Evolutionary conservation across 2,113 vertebrate genomes (phyloP).

Genomic region (Eurystomus gularis): DNA sequence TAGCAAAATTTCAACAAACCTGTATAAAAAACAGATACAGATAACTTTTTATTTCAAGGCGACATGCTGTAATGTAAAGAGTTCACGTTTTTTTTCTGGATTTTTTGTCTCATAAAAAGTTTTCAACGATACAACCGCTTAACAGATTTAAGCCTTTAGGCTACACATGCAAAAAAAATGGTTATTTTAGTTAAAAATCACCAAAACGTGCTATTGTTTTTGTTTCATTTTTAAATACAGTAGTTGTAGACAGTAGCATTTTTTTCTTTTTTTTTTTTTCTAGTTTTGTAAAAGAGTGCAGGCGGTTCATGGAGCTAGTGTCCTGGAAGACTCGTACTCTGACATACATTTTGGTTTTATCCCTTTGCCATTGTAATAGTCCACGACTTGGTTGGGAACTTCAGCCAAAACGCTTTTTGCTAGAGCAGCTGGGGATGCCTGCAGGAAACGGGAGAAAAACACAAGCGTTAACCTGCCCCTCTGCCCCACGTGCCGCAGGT

Average conservation of each 20-base stretch:
- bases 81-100: slow-evolving; percentile 64
- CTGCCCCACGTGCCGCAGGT: background rate
- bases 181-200: slow-evolving; percentile 80
- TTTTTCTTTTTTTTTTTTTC: slow-evolving; percentile 49
- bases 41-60: slow-evolving; percentile 81
- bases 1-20: slow-evolving; percentile 93
- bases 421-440: slow-evolving; percentile 95
- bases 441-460: slow-evolving; percentile 67
- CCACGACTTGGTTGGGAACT: slow-evolving; percentile 98
- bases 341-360: slow-evolving; percentile 94
- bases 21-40: slow-evolving; percentile 89
- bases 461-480: slow-evolving; percentile 25
- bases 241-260: slow-evolving; percentile 66
- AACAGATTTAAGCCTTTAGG: slow-evolving; percentile 77
- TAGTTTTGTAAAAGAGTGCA: slow-evolving; percentile 67
- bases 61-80: slow-evolving; percentile 89
- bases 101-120: slow-evolving; percentile 85
- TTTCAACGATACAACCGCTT: slow-evolving; percentile 78
- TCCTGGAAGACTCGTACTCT: slow-evolving; percentile 92
- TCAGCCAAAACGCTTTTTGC: slow-evolving; percentile 96
- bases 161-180: slow-evolving; percentile 87
- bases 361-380: slow-evolving; percentile 97
- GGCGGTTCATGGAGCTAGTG: slow-evolving; percentile 85
- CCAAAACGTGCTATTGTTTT: slow-evolving; percentile 81
- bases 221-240: slow-evolving; percentile 65